These are phyloP conservation scores for Strigamia crassipes DNA, from an alignment of 2,888 invertebrate species.

Conservation along the genomic window DNA sequence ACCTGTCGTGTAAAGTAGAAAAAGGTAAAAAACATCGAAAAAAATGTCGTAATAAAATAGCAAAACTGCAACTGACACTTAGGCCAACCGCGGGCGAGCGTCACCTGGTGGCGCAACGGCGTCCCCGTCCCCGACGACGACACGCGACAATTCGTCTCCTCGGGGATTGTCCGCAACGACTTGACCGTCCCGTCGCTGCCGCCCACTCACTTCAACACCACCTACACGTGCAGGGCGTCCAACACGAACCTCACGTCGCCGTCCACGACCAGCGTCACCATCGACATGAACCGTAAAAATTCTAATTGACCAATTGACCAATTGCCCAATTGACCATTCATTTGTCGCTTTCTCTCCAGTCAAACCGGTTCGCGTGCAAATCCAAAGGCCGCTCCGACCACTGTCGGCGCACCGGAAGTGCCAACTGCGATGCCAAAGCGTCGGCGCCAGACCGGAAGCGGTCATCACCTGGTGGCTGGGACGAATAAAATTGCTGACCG, in stretches of 20 bases:
- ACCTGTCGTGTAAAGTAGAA: not conserved
- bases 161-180: not conserved
- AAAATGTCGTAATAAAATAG: not conserved
- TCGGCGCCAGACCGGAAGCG: not conserved
- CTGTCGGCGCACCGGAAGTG: not conserved
- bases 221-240: conserved; percentile 25
- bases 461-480: not conserved
- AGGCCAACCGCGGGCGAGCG: not conserved
- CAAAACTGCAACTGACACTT: not conserved
- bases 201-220: not conserved
- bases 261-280: not conserved
- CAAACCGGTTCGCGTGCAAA: not conserved
- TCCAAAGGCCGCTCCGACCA: not conserved
- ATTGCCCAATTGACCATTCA: too few relatives aligned
- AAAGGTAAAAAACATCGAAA: not conserved
- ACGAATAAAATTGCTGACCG: not conserved
- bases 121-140: not conserved
- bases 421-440: not conserved
- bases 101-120: not conserved
- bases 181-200: not conserved
- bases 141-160: not conserved
- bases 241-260: not conserved
- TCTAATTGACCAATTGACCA: too few relatives aligned
- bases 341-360: not conserved
- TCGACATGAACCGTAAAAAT: conserved; percentile 43